Percentiles rank a stretch among this genome's conserved stretches.
phyloP scores from a whole-genome alignment of 2,797 vertebrate species.

The Mustela erminea region DNA sequence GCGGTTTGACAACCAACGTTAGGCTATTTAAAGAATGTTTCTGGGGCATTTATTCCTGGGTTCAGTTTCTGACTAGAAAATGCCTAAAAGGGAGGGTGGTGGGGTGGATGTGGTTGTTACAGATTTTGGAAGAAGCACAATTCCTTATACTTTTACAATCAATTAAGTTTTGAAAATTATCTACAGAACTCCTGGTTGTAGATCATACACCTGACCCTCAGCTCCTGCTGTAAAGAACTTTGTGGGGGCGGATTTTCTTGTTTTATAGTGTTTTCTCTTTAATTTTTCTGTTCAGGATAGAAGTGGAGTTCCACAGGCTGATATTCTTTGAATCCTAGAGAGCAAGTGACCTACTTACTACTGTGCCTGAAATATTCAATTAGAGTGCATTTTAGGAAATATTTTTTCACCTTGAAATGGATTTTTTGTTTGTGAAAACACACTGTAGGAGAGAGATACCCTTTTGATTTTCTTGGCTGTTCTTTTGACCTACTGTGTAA shows the following conservation, averaged over 20 bases:
- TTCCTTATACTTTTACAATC: conserved; percentile 60
- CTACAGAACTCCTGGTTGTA: not conserved
- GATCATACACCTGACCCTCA: not conserved
- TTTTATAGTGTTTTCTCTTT: conserved; percentile 22
- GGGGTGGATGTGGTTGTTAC: not conserved
- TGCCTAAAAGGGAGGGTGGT: not conserved
- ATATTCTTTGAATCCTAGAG: conserved; percentile 67
- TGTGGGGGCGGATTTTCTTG: not conserved
- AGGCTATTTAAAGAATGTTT: conserved; percentile 54
- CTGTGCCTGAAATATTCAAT: conserved; percentile 60
- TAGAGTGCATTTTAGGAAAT: conserved; percentile 72
- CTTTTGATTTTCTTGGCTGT: not conserved
- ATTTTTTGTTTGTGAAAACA: conserved; percentile 66
- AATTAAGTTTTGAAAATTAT: conserved; percentile 61
- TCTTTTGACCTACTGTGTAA: not conserved
- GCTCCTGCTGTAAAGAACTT: not conserved
- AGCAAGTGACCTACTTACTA: conserved; percentile 72
- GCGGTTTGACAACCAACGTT: conserved; percentile 43
- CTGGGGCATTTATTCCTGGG: conserved; percentile 54
- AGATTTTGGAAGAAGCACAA: not conserved
- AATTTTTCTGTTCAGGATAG: not conserved
- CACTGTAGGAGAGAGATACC: not conserved
- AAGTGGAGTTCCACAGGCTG: not conserved
- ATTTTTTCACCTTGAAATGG: conserved; percentile 57
- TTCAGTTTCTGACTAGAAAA: conserved; percentile 65